Evolutionary conservation across 35 echinoderm and acorn worm species (phyloP), one percentile per base, ranked within the genome.

Genomic region (Anneissia japonica): DNA sequence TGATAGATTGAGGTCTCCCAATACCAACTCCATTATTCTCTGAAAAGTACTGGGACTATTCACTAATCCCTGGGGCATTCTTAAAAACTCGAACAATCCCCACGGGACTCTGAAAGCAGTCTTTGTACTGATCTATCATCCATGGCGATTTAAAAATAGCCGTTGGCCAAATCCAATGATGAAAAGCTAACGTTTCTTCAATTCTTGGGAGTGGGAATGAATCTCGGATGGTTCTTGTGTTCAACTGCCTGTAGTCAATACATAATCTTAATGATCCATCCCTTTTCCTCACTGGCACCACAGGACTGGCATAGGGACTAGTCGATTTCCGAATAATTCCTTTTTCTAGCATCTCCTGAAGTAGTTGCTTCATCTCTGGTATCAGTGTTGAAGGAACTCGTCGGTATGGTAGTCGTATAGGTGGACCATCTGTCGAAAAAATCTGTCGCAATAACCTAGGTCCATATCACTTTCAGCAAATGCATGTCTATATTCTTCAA

Each of bases 141-240:
- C 82, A 89, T 89, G 0, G 82, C 75, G 30, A 93, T 55, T 64
- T 93, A 87, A 32, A 88, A 92, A 40, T 88, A 92, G 0, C 37
- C 35, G 32, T 73, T 75, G 4, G 3, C 77, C 37, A n/a, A 30
- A 75, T 75, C 34, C 43, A 28, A 10, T 29, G 26, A 38, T 7
- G 40, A 85, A 37, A 74, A 77, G 85, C 26, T 78, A n/a, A 14
- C 40, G 40, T 43, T 43, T 43, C 40, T 43, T 43, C 40, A 43
- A 43, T 43, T 6, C 40, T 4, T 6, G 40, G 40, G 4, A 43
- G 40, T 43, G 40, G 40, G 14, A 43, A 43, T 43, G 40, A 43
- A 43, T 43, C 40, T 6, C 40, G 40, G 4, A 43, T 14, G 4
- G 40, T 43, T 14, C 14, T 43, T 43, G 14, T 6, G 40, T 43